These are phyloP conservation scores for Platyrinchus mystaceus DNA, from an alignment of 2,797 vertebrate species.

Conservation along the genomic window DNA sequence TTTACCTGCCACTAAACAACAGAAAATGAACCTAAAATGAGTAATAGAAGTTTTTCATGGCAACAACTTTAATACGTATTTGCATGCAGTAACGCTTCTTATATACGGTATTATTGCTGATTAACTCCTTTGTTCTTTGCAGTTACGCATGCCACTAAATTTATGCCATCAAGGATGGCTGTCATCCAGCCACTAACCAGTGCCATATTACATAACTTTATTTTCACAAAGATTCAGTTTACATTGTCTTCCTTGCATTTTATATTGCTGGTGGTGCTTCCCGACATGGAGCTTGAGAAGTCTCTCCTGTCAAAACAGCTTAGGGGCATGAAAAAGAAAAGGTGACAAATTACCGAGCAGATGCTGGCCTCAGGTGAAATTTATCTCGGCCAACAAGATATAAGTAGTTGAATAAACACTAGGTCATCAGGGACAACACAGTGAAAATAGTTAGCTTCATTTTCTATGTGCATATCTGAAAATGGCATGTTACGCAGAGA, in stretches of 20 bases:
- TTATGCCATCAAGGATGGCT: constrained; percentile 44
- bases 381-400: background rate
- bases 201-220: constrained; percentile 47
- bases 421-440: background rate
- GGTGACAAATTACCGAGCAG: constrained; percentile 25
- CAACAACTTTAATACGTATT: constrained; percentile 32
- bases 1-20: background rate
- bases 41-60: background rate
- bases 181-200: constrained; percentile 31
- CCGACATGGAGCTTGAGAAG: constrained; percentile 10
- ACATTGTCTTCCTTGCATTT: background rate
- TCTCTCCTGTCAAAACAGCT: constrained; percentile 28
- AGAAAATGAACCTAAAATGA: constrained; percentile 1
- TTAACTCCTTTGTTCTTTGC: constrained; percentile 48
- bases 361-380: constrained; percentile 37
- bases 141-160: constrained; percentile 26
- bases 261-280: background rate
- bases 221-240: constrained; percentile 45
- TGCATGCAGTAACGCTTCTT: constrained; percentile 2
- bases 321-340: constrained; percentile 26
- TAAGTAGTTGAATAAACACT: background rate
- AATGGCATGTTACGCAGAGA: background rate
- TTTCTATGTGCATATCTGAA: background rate
- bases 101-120: background rate
- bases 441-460: background rate